phyloP scores from a whole-genome alignment of 35 echinoderm and acorn worm species.

The Acanthaster planci region DNA sequence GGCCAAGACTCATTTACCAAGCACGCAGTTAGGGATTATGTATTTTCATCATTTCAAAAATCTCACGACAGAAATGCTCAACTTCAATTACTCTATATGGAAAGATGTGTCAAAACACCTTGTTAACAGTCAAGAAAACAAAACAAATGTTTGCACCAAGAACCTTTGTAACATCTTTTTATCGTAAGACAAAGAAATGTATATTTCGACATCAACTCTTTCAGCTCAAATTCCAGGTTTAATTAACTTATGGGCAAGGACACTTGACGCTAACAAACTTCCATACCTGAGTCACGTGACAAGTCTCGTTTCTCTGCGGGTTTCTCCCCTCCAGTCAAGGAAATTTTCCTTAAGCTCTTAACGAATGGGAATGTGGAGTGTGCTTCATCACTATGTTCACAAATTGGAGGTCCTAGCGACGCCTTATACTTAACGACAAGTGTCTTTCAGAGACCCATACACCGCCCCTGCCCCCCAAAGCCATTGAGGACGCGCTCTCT shows the following conservation, averaged over 20 bases:
- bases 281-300: not conserved
- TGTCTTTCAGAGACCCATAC: not conserved
- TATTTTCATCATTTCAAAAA: no score
- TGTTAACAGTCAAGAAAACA: no score
- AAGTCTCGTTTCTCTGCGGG: not conserved
- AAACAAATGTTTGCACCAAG: no score
- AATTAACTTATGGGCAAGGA: no score
- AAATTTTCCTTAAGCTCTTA: not conserved
- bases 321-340: not conserved
- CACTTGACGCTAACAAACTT: not conserved
- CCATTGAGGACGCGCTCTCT: not conserved
- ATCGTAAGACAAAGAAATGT: no score
- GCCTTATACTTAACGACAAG: not conserved
- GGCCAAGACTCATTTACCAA: no score
- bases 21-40: no score
- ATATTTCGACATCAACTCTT: no score
- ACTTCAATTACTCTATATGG: no score
- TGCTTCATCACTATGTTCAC: not conserved
- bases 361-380: slow-evolving; percentile 7
- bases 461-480: not conserved
- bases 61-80: no score
- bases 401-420: not conserved
- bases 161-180: no score
- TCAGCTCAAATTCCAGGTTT: not conserved
- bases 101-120: no score